A percentile compares a stretch with the other conserved stretches of the same genome.
Evolutionary conservation across 2,797 vertebrate species (phyloP).

Genomic region (Epinephelus malabaricus): DNA sequence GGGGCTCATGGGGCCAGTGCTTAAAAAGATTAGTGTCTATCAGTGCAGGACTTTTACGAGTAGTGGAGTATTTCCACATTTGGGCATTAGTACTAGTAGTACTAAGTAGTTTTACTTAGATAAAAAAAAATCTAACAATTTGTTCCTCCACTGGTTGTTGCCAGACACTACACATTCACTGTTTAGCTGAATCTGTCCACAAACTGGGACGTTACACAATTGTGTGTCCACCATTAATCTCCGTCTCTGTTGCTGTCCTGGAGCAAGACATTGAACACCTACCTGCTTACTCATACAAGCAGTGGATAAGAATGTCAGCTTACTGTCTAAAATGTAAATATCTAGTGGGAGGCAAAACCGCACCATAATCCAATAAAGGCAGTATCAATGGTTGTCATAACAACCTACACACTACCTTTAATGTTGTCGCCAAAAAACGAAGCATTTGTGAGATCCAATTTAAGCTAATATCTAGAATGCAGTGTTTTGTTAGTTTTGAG

Average conservation of each 20-base stretch:
- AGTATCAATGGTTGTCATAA: conserved; percentile 54
- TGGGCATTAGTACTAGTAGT: no score
- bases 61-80: no score
- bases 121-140: no score
- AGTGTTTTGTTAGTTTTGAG: conserved; percentile 20
- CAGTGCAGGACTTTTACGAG: no score
- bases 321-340: conserved; percentile 64
- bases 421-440: conserved; percentile 34
- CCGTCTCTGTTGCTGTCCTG: conserved; percentile 17
- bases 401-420: conserved; percentile 54
- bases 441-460: conserved; percentile 17
- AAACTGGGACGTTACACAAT: not conserved
- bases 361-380: conserved; percentile 62
- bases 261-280: conserved; percentile 43
- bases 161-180: not conserved
- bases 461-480: conserved; percentile 18
- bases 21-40: no score
- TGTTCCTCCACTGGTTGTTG: not conserved
- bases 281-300: conserved; percentile 54
- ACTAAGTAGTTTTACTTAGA: no score
- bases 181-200: not conserved
- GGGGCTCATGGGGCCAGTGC: no score
- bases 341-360: conserved; percentile 50
- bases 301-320: conserved; percentile 62
- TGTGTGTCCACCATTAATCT: conserved; percentile 10